Evolutionary conservation across 2,888 invertebrate species (phyloP), one percentile per base, ranked within the genome.

Genomic region (Stenodema calcarata): DNA sequence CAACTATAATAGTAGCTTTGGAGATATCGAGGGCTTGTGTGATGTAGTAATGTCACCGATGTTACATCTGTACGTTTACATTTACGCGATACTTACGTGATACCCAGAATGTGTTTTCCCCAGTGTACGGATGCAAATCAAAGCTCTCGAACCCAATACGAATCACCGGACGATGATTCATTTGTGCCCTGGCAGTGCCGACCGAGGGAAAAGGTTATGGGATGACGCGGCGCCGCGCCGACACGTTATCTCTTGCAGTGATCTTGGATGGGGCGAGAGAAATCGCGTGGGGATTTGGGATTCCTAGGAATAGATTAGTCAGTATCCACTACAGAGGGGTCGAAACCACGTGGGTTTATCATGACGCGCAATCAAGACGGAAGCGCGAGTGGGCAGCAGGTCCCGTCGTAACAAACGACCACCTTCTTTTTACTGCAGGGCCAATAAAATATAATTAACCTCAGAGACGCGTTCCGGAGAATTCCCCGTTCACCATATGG

Each of bases 291-390:
- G 78, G 78, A 78, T 78, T 78, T 78, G 78, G 78, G 78, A 78
- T 78, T 78, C 78, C 78, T 78, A 78, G 78, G 78, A 78, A 78
- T 78, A 78, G 78, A 78, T 78, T 78, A 78, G 44, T 73, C n/a
- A 73, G 18, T 7, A 16, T 35, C 0, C 30, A 11, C 30, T 11
- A 30, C 41, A 3, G 62, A 62, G 73, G 7, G 78, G 47, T 78
- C 44, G 27, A 47, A 23, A 62, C 16, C 78, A 78, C 78, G 78
- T 78, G 78, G 78, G 78, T 18, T 78, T 78, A 78, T 78, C 78
- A 28, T 4, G 16, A n/a, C 30, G 27, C 78, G 78, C 78, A 78
- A 78, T 78, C 78, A 47, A 44, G 78, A 78, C 78, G 78, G 78
- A 78, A 78, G 78, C 78, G 78, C 42, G 47, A 78, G 73, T 73